Percentiles rank a stretch among this genome's conserved stretches.
Conservation (phyloP, 2,888 invertebrate species). For the Globia sparganii region DNA sequence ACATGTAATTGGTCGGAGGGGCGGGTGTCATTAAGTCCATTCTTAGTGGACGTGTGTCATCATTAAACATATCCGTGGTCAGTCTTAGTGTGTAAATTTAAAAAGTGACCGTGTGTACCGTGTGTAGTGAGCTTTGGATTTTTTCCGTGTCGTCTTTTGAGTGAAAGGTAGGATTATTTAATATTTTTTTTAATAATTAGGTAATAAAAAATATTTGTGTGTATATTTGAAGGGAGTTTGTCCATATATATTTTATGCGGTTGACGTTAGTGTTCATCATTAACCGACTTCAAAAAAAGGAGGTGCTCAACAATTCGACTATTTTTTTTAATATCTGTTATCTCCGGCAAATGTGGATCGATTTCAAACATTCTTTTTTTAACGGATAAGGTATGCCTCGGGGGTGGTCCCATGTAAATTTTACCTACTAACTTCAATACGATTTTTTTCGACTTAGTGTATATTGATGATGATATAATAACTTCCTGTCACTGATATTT, state of each 20-base stretch:
- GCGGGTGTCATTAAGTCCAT: slow-evolving; percentile 80
- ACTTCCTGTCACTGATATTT: no score
- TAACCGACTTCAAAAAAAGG: no score
- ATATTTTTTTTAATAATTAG: neutral
- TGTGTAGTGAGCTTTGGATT: slow-evolving; percentile 48
- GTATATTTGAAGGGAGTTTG: no score
- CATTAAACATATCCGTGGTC: slow-evolving; percentile 63
- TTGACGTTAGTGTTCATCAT: neutral
- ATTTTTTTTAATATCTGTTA: neutral
- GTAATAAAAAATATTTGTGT: neutral
- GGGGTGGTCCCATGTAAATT: neutral
- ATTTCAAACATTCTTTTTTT: neutral
- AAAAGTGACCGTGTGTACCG: slow-evolving; percentile 54
- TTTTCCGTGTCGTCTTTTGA: slow-evolving; percentile 2
- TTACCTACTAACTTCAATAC: no score
- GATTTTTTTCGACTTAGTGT: neutral
- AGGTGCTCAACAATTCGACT: no score
- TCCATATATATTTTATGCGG: neutral
- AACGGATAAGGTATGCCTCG: neutral
- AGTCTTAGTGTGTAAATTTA: slow-evolving; percentile 57
- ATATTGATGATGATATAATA: no score
- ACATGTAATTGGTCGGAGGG: slow-evolving; percentile 83
- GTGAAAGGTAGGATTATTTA: slow-evolving; percentile 26
- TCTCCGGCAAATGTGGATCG: neutral
- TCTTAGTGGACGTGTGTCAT: slow-evolving; percentile 69